Base-by-base conservation (phyloP, 2,113 vertebrate genomes). In the Sorex fumeus region DNA sequence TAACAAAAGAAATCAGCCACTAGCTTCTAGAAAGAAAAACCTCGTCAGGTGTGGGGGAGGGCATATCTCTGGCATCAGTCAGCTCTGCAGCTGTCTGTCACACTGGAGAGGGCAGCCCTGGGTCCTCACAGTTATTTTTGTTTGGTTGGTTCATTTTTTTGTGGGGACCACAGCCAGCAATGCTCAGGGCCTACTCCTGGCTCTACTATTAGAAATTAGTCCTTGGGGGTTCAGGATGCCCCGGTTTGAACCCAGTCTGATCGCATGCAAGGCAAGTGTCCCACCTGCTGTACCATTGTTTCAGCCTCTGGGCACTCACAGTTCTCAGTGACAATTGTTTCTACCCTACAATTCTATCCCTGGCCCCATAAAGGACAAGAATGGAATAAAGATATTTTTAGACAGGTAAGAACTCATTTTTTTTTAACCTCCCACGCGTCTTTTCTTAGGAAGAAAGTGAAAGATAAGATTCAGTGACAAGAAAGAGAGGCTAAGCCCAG, bases 381-480 rank as follows among this genome's bases (percentile, higher is more conserved):
- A 80, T 94, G 92, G 88, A 84, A 84, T 45, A 67, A 87, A 90
- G 90, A 79, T 91, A 94, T 95, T 91, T 95, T 85, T 93, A 95
- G 75, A 91, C 67, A 74, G 57, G 75, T 83, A 93, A 94, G 84
- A 94, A 91, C 60, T 87, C 88, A 88, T 91, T 81, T 50, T 50
- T 85, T 8, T 30, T 40, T 88, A 90, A 62, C 95, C 85, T 95
- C 96, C 95, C 90, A 95, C 94, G 82, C 21, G 88, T 57, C 90
- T 91, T 95, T 91, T 94, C 95, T 12, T 88, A 79, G 90, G 87
- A 93, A 94, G 82, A 87, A 82, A 96, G 92, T 95, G 93, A 95
- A 89, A 93, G 92, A 91, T 90, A n/a, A 88, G 92, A 97, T 93
- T 97, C 93, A 96, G 92, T 82, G 69, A 97, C 47, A 50, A 50